phyloP scores from a whole-genome alignment of 2,888 invertebrate species.

The Zhuqinia jingwanae region DNA sequence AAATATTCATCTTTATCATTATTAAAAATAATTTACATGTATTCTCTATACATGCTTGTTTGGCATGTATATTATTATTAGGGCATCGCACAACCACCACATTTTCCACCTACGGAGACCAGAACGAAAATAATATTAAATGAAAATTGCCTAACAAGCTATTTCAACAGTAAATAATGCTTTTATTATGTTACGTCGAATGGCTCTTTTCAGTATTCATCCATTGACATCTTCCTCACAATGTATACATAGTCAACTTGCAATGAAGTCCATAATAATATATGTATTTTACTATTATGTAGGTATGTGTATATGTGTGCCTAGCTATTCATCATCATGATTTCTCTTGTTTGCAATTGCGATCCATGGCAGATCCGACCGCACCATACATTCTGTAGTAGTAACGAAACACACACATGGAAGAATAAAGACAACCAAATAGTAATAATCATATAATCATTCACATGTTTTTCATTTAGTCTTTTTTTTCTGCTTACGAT shows the following conservation, averaged over 20 bases:
- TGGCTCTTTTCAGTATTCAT: conserved; percentile 46
- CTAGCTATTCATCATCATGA: neutral
- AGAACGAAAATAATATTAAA: conserved; percentile 36
- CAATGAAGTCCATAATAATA: conserved; percentile 2
- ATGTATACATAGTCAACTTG: neutral
- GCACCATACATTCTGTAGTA: neutral
- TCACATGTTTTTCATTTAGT: neutral
- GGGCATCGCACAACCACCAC: neutral
- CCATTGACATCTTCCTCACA: no score
- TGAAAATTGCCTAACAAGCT: conserved; percentile 47
- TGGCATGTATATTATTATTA: neutral
- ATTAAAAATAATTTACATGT: neutral
- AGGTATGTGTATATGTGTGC: no score
- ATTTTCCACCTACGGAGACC: neutral
- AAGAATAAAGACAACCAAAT: conserved; percentile 27
- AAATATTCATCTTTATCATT: conserved; percentile 42
- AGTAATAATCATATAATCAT: neutral
- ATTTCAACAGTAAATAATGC: conserved; percentile 18
- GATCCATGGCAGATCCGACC: neutral
- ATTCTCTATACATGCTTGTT: neutral
- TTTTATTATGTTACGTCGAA: neutral
- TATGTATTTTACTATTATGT: neutral
- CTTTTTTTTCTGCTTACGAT: neutral
- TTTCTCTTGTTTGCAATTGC: conserved; percentile 3
- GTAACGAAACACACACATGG: conserved; percentile 8